Conservation (phyloP, 2,888 invertebrate genomes). For the Pseudococcus viburni region DNA sequence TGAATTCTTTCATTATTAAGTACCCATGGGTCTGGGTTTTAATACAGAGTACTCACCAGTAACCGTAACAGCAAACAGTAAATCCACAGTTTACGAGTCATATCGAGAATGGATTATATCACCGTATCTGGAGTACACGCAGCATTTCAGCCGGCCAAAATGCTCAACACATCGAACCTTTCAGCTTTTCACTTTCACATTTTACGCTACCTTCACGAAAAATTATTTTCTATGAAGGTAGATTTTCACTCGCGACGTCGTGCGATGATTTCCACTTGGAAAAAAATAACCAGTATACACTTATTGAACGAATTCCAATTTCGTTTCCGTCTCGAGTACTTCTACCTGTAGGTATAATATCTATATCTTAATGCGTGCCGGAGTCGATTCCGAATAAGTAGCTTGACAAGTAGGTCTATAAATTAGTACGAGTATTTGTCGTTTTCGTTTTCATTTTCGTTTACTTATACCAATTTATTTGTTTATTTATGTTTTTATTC, state of each 20-base stretch:
- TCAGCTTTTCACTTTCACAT: neutral
- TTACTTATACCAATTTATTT: neutral
- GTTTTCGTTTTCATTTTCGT: neutral
- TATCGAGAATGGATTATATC: neutral
- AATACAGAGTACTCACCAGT: neutral
- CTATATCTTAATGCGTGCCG: slow-evolving; percentile 15
- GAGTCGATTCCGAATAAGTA: neutral
- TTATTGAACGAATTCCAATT: slow-evolving; percentile 28
- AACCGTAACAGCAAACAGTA: slow-evolving; percentile 19
- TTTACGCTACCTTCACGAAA: neutral
- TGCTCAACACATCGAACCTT: neutral
- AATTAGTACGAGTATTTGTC: slow-evolving; percentile 38
- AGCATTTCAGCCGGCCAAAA: neutral
- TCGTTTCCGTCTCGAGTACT: neutral
- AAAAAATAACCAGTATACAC: neutral
- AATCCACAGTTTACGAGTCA: slow-evolving; percentile 42
- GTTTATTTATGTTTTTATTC: slow-evolving; percentile 12
- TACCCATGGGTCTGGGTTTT: neutral
- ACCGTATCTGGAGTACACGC: neutral
- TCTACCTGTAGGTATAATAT: no score
- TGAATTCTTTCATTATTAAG: neutral
- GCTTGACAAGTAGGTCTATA: slow-evolving; percentile 56
- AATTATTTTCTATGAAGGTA: neutral
- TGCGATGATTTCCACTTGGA: neutral
- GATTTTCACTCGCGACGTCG: neutral